Base-by-base conservation (phyloP, 2,797 vertebrate genomes). In the Muraenolepis orangiensis region DNA sequence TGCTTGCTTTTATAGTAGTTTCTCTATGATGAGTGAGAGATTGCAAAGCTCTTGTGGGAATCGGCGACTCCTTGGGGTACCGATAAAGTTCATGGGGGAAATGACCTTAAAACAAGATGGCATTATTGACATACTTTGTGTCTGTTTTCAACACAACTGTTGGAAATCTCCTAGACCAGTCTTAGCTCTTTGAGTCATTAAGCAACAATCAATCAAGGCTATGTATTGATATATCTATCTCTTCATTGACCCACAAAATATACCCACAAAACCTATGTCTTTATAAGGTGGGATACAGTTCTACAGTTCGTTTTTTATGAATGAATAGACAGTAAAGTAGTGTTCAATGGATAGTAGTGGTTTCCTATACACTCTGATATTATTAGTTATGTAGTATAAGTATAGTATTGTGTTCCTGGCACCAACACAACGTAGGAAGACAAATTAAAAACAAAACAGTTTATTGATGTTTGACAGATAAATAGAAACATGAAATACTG, bases 401-500 rank as follows among this genome's bases (percentile, higher is more conserved):
- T 34, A 11, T 23, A n/a, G 8, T 57, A 57, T 57, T 61, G 71
- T 11, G 40, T 20, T 51, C 46, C 38, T 4, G n/a, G n/a, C n/a
- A n/a, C 34, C 36, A 23, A 61, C 7, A 57, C 32, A 69, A 69
- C 23, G 20, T 18, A 0, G 70, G 73, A 75, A 66, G 74, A 4
- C 18, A 68, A 10, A 4, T 1, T 30, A 3, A 67, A 14, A 13
- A 29, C 16, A 16, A 1, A 31, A 69, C 34, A 51, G 0, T 85
- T 86, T 87, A 85, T 82, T 88, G 76, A 72, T 80, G 20, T 71
- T 72, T 78, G 4, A 70, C 31, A 78, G 67, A 36, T n/a, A 66
- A n/a, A 69, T 32, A 71, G 2, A 66, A 13, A 31, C 31, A 29
- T 73, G 74, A 80, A 66, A 80, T n/a, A 38, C n/a, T 18, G 69